phyloP scores from a whole-genome alignment of 1,140 invertebrate species.

The Paralvinella palmiformis region DNA sequence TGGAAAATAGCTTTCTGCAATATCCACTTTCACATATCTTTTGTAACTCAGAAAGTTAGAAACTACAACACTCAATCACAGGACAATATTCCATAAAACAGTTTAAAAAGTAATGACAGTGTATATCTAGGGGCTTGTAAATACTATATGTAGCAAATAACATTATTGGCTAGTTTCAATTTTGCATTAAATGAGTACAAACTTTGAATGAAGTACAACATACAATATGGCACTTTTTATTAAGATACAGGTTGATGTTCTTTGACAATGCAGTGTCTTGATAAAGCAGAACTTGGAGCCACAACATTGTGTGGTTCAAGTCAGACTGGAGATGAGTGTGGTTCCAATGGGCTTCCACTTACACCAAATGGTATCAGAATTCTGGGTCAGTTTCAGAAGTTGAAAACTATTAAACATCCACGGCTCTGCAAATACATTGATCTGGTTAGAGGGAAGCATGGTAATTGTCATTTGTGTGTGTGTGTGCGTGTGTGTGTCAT shows the following conservation, averaged over 20 bases:
- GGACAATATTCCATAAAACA: no score
- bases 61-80: no score
- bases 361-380: slow-evolving; percentile 95
- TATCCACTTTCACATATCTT: no score
- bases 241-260: background rate
- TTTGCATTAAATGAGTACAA: no score
- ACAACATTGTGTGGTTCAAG: slow-evolving; percentile 84
- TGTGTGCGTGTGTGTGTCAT: background rate
- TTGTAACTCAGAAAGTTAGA: no score
- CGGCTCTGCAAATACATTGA: slow-evolving; percentile 85
- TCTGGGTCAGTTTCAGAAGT: slow-evolving; percentile 75
- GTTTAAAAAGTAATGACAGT: no score
- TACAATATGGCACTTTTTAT: no score
- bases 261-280: slow-evolving; percentile 33
- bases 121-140: no score
- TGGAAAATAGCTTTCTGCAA: no score
- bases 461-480: slow-evolving; percentile 50
- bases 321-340: slow-evolving; percentile 86
- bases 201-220: no score
- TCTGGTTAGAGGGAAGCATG: slow-evolving; percentile 88
- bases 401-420: slow-evolving; percentile 73
- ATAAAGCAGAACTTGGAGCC: slow-evolving; percentile 62
- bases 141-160: no score
- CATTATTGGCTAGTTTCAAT: no score
- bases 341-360: slow-evolving; percentile 87